phyloP scores from a whole-genome alignment of 1,140 invertebrate species.

The Marisa cornuarietis region DNA sequence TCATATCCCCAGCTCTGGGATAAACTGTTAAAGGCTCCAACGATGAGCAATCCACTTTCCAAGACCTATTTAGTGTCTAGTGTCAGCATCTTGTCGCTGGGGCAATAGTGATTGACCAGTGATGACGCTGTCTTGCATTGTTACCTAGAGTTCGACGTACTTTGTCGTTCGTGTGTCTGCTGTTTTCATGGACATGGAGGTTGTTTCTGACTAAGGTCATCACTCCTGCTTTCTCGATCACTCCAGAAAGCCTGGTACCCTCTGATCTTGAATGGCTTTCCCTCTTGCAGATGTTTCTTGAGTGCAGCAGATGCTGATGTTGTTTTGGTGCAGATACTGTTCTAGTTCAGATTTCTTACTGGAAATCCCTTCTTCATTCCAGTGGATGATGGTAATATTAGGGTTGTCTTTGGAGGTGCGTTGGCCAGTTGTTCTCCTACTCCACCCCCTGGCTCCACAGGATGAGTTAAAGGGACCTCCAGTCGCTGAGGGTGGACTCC shows the following conservation, averaged over 20 bases:
- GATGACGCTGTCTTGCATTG: too few species aligned
- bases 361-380: conserved; percentile 21
- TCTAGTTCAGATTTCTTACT: conserved; percentile 11
- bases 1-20: conserved; percentile 21
- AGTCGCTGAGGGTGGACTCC: conserved; percentile 1
- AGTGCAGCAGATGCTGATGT: conserved; percentile 16
- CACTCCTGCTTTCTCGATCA: conserved; percentile 23
- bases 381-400: conserved; percentile 20
- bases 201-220: neutral
- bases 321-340: conserved; percentile 11
- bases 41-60: conserved; percentile 1
- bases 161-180: too few species aligned
- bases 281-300: conserved; percentile 30
- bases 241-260: conserved; percentile 10
- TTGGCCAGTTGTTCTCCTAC: neutral
- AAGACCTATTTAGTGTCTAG: neutral
- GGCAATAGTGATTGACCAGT: conserved; percentile 9
- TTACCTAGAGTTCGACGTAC: too few species aligned
- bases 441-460: conserved; percentile 7
- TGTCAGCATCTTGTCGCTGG: conserved; percentile 4
- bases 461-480: neutral
- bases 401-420: too few species aligned
- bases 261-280: too few species aligned
- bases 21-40: conserved; percentile 28
- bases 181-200: too few species aligned